phyloP scores from a whole-genome alignment of 2,113 vertebrate species.

The Glaucidium brasilianum region DNA sequence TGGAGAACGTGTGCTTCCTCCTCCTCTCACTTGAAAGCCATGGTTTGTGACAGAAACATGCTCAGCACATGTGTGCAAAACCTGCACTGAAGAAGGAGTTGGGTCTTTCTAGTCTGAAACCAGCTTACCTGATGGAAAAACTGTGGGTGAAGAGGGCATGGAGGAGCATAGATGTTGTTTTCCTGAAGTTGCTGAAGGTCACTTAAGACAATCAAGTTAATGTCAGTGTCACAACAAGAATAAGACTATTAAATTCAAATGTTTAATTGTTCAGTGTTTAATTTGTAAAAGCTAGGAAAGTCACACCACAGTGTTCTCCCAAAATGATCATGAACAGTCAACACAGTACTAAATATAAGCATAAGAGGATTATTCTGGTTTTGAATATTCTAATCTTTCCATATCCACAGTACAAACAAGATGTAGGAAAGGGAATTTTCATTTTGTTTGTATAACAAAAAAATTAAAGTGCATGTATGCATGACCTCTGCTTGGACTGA shows the following conservation, averaged over 20 bases:
- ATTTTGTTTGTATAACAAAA: neutral
- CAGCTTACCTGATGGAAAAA: neutral
- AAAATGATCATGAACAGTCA: neutral
- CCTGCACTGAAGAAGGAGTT: neutral
- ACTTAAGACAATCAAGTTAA: neutral
- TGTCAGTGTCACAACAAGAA: neutral
- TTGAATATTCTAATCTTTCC: conserved; percentile 29
- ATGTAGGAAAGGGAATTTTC: neutral
- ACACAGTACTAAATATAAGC: neutral
- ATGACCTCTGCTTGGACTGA: neutral
- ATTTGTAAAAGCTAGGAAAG: neutral
- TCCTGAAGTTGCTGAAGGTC: neutral
- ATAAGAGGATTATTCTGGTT: conserved; percentile 30
- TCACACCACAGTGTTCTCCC: neutral
- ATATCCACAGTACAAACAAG: neutral
- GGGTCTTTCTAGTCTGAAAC: neutral
- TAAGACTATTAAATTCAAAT: neutral
- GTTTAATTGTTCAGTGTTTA: neutral
- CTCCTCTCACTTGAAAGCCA: neutral
- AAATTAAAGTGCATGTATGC: neutral
- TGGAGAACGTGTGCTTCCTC: neutral
- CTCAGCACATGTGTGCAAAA: neutral
- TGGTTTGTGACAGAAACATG: neutral
- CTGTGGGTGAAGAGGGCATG: accelerated
- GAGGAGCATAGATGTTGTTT: neutral